phyloP scores from a whole-genome alignment of 1,140 invertebrate genomes.

The Tyrophagus putrescentiae region DNA sequence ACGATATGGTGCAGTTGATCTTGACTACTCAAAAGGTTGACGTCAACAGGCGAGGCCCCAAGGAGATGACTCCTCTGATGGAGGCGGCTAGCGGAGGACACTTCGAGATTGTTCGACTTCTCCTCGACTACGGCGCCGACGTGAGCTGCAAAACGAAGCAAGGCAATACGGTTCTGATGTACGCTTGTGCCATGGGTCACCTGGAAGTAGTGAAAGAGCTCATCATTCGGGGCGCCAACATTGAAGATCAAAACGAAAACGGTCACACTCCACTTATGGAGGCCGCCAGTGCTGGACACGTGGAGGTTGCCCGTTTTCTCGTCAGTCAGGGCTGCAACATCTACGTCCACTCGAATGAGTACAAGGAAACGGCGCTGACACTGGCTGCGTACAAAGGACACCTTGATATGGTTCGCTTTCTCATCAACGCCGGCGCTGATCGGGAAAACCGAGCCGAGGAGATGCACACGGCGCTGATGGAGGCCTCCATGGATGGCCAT shows the following conservation, averaged over 20 bases:
- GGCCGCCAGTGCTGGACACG: slow-evolving; percentile 89
- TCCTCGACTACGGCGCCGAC: slow-evolving; percentile 80
- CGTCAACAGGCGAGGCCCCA: slow-evolving; percentile 73
- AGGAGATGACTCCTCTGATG: slow-evolving; percentile 93
- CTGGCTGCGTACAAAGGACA: slow-evolving; percentile 94
- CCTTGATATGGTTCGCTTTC: slow-evolving; percentile 88
- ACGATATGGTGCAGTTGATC: slow-evolving; percentile 81
- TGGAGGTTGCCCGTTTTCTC: slow-evolving; percentile 79
- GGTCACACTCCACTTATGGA: slow-evolving; percentile 98
- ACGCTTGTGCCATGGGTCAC: slow-evolving; percentile 90
- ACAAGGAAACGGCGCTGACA: slow-evolving; percentile 71
- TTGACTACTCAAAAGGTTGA: slow-evolving; percentile 93
- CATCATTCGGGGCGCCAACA: slow-evolving; percentile 76
- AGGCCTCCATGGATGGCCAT: slow-evolving; percentile 98
- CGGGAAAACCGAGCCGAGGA: slow-evolving; percentile 97
- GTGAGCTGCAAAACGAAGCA: slow-evolving; percentile 90
- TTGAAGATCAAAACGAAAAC: slow-evolving; percentile 97
- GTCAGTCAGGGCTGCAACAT: slow-evolving; percentile 84
- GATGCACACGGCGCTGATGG: slow-evolving; percentile 99
- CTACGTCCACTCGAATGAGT: slow-evolving; percentile 97
- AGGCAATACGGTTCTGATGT: slow-evolving; percentile 94
- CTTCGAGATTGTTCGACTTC: slow-evolving; percentile 77
- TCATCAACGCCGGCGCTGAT: slow-evolving; percentile 82
- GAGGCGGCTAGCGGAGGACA: slow-evolving; percentile 87
- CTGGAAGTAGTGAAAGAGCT: slow-evolving; percentile 72